Evolutionary conservation across 2,797 vertebrate species (phyloP).

Genomic region (Liasis olivaceus): DNA sequence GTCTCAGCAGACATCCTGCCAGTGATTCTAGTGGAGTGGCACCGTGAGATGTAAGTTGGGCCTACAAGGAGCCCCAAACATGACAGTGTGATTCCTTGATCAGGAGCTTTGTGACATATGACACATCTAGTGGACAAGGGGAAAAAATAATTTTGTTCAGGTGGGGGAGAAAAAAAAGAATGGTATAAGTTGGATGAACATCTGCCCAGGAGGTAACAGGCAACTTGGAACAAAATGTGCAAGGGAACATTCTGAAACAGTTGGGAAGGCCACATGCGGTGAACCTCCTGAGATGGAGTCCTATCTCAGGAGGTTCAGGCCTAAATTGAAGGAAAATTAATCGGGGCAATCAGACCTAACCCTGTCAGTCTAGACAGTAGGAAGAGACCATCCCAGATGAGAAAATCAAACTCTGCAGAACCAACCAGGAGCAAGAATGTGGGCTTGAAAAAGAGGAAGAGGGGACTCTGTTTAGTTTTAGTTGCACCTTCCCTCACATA

Average conservation of each 20-base stretch:
- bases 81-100: not conserved
- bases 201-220: not conserved
- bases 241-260: no score
- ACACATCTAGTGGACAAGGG: not conserved
- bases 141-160: not conserved
- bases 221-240: not conserved
- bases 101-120: slow-evolving; percentile 6
- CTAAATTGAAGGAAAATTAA: no score
- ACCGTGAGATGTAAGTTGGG: not conserved
- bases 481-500: no score
- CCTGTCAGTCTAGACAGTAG: no score
- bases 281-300: no score
- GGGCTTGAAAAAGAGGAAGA: no score
- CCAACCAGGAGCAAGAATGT: no score
- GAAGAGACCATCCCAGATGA: no score
- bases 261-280: not conserved
- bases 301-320: no score
- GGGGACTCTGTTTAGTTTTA: no score
- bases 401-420: no score
- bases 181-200: not conserved
- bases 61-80: not conserved
- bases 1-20: not conserved
- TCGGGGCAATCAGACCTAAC: no score
- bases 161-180: not conserved
- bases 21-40: not conserved